Conservation (phyloP, 2,888 invertebrate genomes). For the Heliconius hortense region DNA sequence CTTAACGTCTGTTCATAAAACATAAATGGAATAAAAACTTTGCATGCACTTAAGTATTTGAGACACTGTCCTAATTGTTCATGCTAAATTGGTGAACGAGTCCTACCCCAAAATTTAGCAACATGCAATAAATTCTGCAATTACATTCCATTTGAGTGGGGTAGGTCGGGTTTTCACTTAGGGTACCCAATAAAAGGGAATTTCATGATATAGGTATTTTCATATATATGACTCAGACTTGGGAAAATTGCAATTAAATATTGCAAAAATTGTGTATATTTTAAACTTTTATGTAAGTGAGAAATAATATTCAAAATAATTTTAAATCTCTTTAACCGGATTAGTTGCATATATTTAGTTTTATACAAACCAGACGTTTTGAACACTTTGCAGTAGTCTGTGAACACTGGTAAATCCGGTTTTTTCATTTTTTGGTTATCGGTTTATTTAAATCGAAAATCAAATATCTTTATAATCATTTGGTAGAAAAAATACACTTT, state of each 20-base stretch:
- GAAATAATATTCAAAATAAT: not conserved
- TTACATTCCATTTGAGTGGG: slow-evolving; percentile 53
- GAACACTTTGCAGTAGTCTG: no score
- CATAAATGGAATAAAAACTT: not conserved
- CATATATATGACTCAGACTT: not conserved
- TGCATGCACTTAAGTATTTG: slow-evolving; percentile 15
- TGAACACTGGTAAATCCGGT: no score
- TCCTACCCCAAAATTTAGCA: slow-evolving; percentile 29
- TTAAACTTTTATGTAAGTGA: not conserved
- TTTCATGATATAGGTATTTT: not conserved
- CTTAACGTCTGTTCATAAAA: no score
- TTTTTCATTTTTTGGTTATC: no score
- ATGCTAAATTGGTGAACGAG: slow-evolving; percentile 3
- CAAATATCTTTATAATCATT: not conserved
- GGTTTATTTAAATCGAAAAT: no score
- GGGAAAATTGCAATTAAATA: not conserved
- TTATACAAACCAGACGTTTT: no score
- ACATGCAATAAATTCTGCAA: slow-evolving; percentile 43
- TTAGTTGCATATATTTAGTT: no score
- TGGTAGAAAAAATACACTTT: no score
- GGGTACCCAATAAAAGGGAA: slow-evolving; percentile 49
- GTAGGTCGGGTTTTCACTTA: slow-evolving; percentile 58
- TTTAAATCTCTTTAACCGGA: no score
- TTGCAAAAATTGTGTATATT: not conserved
- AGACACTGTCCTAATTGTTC: slow-evolving; percentile 21